A percentile compares a stretch with the other conserved stretches of the same genome.
phyloP scores from a whole-genome alignment of 2,113 vertebrate species.

The Rhipidura dahli region DNA sequence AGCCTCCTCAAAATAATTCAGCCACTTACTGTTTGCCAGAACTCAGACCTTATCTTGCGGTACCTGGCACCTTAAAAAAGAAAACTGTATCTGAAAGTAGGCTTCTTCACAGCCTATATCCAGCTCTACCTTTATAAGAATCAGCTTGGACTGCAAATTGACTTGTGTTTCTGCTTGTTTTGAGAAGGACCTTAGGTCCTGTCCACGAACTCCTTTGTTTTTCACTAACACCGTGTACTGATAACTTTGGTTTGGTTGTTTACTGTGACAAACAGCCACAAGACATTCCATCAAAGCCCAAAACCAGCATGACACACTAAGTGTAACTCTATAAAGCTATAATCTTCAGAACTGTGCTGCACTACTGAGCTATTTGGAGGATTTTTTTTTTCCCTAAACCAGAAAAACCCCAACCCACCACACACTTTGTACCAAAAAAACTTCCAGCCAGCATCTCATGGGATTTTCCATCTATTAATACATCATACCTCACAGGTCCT shows the following conservation, averaged over 20 bases:
- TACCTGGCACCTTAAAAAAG: background rate
- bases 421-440: background rate
- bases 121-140: background rate
- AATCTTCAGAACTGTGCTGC: background rate
- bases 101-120: background rate
- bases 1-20: background rate
- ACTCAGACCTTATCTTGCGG: background rate
- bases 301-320: background rate
- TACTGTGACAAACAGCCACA: background rate
- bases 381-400: background rate
- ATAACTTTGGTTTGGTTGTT: background rate
- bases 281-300: background rate
- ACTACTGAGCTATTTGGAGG: background rate
- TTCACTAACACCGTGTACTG: no score
- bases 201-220: background rate
- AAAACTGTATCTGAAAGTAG: background rate
- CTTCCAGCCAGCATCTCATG: background rate
- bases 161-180: background rate
- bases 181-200: background rate
- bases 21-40: background rate
- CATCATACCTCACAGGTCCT: conserved; percentile 68
- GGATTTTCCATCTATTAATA: background rate
- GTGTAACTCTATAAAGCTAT: background rate
- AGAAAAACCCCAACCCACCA: background rate
- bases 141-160: background rate